Percentiles rank a stretch among this genome's conserved stretches.
These are phyloP conservation scores for Synanceia verrucosa DNA, from an alignment of 2,797 vertebrate species.

Conservation along the genomic window DNA sequence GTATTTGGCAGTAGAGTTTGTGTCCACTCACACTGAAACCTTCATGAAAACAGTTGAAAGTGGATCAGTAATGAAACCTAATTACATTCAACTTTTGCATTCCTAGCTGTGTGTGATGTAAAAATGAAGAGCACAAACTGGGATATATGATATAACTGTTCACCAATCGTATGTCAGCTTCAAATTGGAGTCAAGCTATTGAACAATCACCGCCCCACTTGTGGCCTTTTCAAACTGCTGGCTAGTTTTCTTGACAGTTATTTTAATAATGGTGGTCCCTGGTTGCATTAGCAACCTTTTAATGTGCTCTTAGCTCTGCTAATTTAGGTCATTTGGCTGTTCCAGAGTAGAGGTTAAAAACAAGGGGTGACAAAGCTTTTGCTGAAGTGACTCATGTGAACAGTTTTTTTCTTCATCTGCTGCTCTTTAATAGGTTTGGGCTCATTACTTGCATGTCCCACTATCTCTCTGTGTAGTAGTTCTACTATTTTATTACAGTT, in stretches of 20 bases:
- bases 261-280: neutral
- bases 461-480: neutral
- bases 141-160: neutral
- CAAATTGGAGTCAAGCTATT: neutral
- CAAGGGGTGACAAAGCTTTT: neutral
- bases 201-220: neutral
- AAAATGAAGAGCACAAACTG: neutral
- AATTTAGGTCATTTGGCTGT: neutral
- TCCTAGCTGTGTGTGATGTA: neutral
- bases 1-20: conserved; percentile 32
- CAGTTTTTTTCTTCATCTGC: neutral
- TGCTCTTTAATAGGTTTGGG: too few relatives aligned
- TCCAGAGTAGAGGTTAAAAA: neutral
- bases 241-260: neutral
- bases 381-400: neutral
- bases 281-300: neutral
- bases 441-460: neutral
- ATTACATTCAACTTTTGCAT: neutral
- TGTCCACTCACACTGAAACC: conserved; percentile 8
- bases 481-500: neutral
- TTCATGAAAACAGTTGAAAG: conserved; percentile 17
- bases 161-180: neutral
- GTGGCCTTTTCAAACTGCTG: neutral
- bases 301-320: neutral
- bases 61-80: conserved; percentile 13